These are phyloP conservation scores for Ceuthmochares aereus DNA, from an alignment of 2,113 vertebrate species.

Conservation along the genomic window DNA sequence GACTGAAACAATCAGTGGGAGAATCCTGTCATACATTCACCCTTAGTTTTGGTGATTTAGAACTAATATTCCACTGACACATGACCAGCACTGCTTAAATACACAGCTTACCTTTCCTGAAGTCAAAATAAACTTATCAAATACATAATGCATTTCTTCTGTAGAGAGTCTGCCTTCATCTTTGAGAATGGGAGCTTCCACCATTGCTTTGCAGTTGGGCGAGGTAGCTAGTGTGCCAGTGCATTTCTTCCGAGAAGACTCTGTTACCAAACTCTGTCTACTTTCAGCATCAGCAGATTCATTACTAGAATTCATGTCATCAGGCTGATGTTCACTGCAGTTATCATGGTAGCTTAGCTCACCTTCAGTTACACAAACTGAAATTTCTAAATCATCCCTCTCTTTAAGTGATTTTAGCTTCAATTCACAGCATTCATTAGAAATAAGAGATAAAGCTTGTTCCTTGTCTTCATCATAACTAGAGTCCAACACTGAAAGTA, in stretches of 20 bases:
- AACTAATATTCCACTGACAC: not conserved
- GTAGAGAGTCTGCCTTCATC: conserved; percentile 70
- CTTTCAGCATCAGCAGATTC: conserved; percentile 71
- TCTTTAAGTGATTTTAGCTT: conserved; percentile 67
- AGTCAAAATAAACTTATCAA: conserved; percentile 96
- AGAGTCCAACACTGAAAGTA: conserved; percentile 61
- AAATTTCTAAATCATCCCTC: conserved; percentile 54
- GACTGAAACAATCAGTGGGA: not conserved
- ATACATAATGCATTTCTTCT: conserved; percentile 90
- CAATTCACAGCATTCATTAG: conserved; percentile 70
- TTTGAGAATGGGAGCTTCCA: conserved; percentile 71
- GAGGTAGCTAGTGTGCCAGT: conserved; percentile 82
- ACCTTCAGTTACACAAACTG: conserved; percentile 56
- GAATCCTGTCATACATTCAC: not conserved
- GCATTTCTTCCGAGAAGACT: conserved; percentile 59
- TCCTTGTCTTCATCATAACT: conserved; percentile 55
- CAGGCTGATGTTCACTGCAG: conserved; percentile 62
- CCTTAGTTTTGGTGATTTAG: not conserved
- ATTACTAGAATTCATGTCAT: conserved; percentile 50
- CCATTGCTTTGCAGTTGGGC: conserved; percentile 71
- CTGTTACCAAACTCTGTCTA: conserved; percentile 42
- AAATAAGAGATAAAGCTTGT: conserved; percentile 54
- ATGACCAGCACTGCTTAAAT: not conserved
- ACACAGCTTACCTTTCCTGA: conserved; percentile 90
- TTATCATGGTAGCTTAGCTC: conserved; percentile 52